These are phyloP conservation scores for Intellagama lesueurii DNA, from an alignment of 2,797 vertebrate genomes.

Conservation along the genomic window DNA sequence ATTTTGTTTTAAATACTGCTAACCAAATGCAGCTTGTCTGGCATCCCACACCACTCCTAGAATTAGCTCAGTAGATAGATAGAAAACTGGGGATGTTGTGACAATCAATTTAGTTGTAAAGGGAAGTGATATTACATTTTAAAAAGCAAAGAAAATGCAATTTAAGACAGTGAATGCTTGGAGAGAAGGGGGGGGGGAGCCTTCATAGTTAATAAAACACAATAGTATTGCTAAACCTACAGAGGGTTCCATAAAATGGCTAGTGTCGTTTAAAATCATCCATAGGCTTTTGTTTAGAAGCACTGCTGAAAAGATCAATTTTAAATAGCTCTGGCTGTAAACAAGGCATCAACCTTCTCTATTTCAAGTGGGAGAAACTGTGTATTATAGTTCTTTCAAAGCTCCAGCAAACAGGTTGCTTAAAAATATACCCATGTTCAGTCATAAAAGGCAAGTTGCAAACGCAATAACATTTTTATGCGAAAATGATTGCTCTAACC, in stretches of 20 bases:
- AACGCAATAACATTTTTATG: conserved; percentile 52
- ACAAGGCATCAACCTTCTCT: conserved; percentile 55
- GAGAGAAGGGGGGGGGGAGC: conserved; percentile 40
- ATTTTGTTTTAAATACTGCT: conserved; percentile 14
- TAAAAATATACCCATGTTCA: conserved; percentile 47
- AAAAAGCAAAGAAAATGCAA: conserved; percentile 40
- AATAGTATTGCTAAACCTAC: conserved; percentile 58
- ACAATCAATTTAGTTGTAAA: conserved; percentile 48
- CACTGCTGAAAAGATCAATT: conserved; percentile 52
- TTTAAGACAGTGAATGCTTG: conserved; percentile 41
- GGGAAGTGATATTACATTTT: conserved; percentile 28
- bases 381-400: conserved; percentile 41
- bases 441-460: conserved; percentile 50
- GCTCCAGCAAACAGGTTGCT: conserved; percentile 44
- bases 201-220: conserved; percentile 60
- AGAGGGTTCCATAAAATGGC: conserved; percentile 57
- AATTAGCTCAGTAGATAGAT: conserved; percentile 36
- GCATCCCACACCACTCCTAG: conserved; percentile 18
- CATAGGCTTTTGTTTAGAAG: conserved; percentile 44
- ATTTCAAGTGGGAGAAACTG: conserved; percentile 28
- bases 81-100: conserved; percentile 11
- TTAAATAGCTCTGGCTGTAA: conserved; percentile 56
- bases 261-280: conserved; percentile 57
- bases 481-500: conserved; percentile 59
- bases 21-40: not conserved